Base-by-base conservation (phyloP, 2,797 vertebrate species). In the Pteropus rufus region DNA sequence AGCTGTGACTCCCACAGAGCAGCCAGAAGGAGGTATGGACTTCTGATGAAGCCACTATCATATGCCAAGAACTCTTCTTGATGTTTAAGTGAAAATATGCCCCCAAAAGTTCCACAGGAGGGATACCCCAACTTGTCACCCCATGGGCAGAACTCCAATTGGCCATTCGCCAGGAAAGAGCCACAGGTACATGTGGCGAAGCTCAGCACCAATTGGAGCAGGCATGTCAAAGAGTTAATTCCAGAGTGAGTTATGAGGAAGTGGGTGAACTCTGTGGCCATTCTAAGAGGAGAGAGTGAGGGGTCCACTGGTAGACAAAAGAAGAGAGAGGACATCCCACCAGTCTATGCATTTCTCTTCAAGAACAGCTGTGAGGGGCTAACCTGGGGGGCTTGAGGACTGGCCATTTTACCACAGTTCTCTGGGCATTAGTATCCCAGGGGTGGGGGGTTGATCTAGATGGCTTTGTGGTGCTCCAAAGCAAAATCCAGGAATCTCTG, bases 401-500 rank as follows among this genome's bases (percentile, higher is more conserved):
- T 11, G 15, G 16, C 29, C 54, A 4, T 24, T 44, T 24, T 10
- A 29, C 44, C 5, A 18, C 36, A 46, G 46, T n/a, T 34, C 49
- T 60, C 12, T 52, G 60, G 54, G 31, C 1, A 0, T 4, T 2
- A 3, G 11, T 0, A 3, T 8, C 60, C n/a, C 75, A 41, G 52
- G 36, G 39, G 2, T 4, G 26, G 62, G 56, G 62, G 58, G 4
- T 7, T 49, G 24, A 89, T 24, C 44, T 36, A 12, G 8, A 4
- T 1, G 29, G n/a, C 52, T 26, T 49, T 65, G 19, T 29, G 31
- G n/a, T 56, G 29, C 19, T 65, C 49, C 41, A 67, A n/a, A 67
- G 44, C 39, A 29, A 34, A 82, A 26, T 16, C 31, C 31, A 49
- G 41, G 34, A 58, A 41, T 81, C 67, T 56, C 39, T 67, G 49